Evolutionary conservation across 1,140 invertebrate genomes (phyloP).

Genomic region (Diachasmimorpha longicaudata): DNA sequence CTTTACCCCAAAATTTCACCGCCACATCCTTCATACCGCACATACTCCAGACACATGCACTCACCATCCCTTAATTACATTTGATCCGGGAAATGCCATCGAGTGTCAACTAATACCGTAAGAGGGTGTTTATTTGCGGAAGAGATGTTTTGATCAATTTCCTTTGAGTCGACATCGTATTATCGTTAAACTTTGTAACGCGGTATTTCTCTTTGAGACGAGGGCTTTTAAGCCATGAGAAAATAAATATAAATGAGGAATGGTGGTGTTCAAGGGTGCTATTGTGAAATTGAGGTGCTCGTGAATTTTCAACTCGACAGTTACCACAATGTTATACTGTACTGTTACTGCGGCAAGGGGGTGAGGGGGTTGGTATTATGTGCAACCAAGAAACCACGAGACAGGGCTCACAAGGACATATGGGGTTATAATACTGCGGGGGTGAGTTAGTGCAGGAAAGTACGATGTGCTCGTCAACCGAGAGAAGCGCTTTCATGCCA

Average conservation of each 20-base stretch:
- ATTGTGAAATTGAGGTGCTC: conserved; percentile 1
- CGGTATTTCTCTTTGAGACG: neutral
- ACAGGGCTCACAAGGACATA: conserved; percentile 12
- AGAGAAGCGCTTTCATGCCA: neutral
- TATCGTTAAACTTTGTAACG: neutral
- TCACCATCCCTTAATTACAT: neutral
- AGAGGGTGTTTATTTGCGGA: neutral
- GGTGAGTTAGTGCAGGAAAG: neutral
- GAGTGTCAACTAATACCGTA: neutral
- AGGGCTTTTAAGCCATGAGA: neutral
- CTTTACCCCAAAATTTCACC: neutral
- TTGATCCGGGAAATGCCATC: neutral
- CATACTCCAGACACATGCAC: neutral
- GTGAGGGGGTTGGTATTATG: conserved; percentile 1
- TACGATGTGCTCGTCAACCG: neutral
- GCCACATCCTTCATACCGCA: too few species aligned
- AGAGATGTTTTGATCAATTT: neutral
- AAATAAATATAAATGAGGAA: neutral
- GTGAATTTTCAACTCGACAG: neutral
- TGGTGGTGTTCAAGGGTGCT: neutral
- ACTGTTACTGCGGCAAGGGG: neutral
- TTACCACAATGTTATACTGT: conserved; percentile 2
- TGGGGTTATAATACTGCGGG: neutral
- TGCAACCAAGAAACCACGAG: neutral
- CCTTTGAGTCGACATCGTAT: neutral